Evolutionary conservation across 1,140 invertebrate species (phyloP), one percentile per base, ranked within the genome.

Genomic region (Panulirus ornatus): DNA sequence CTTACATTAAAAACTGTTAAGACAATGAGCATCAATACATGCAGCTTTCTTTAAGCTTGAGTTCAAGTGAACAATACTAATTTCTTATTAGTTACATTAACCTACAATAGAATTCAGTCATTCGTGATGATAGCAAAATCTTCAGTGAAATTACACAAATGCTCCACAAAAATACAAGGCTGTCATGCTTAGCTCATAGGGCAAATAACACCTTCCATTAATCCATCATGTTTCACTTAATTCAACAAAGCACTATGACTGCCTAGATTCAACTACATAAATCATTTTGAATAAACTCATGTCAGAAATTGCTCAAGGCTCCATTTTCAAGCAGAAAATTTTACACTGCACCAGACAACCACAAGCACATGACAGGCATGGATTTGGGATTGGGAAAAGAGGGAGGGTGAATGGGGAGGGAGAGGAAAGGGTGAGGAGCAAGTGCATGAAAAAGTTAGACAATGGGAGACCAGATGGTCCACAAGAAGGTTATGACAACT

Each of bases 261-360:
- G n/a, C 58, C 58, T 66, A 66, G 8, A 22, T 66, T 22, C n/a
- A 30, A 27, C 58, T 66, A 66, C 51, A 58, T 19, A 58, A 58
- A 58, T 58, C n/a, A 58, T 58, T 22, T 22, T 58, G 51, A 22
- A 58, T 22, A 22, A 58, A 58, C 16, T 22, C 51, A 58, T 66
- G 1, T 47, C 36, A 75, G 9, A 42, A 76, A n/a, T 34, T 44
- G 22, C 22, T 47, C 42, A 78, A 83, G 19, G 38, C 54, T 83
- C n/a, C 34, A 83, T 63, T 83, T 58, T 66, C 81, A 83, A 83
- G 81, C 81, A 83, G 36, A 40, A 66, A 83, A 58, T 66, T 63
- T 83, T 66, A 83, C 81, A 83, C 27, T 44, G 81, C 81, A 83
- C 81, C 34, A 83, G 14, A 83, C 81, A 83, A 83, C 81, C 81